phyloP scores from a whole-genome alignment of 2,888 invertebrate genomes.

The Drosophila formosana region DNA sequence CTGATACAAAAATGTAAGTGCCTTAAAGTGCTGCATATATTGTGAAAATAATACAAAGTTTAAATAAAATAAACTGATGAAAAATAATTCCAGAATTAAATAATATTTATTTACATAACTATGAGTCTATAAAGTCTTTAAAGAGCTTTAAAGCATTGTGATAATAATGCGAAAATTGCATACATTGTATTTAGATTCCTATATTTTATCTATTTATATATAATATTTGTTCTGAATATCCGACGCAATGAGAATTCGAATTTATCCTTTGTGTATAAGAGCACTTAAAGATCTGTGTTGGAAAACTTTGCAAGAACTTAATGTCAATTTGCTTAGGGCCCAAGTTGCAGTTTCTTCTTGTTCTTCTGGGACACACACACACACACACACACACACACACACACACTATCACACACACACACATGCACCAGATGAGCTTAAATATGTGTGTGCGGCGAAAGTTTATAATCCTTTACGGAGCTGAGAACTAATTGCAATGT shows the following conservation, averaged over 20 bases:
- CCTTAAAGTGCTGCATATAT: too few species aligned
- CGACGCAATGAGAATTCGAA: neutral
- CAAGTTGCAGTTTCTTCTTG: constrained; percentile 63
- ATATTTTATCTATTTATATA: too few species aligned
- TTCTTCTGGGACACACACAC: constrained; percentile 34
- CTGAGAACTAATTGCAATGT: constrained; percentile 83
- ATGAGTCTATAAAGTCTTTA: too few species aligned
- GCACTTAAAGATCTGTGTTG: constrained; percentile 19
- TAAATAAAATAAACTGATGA: too few species aligned
- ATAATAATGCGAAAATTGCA: too few species aligned
- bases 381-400: constrained; percentile 11
- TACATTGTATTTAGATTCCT: too few species aligned
- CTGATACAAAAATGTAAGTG: too few species aligned
- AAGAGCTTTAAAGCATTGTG: too few species aligned
- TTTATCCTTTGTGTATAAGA: neutral
- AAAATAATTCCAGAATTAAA: too few species aligned
- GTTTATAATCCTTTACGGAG: constrained; percentile 82
- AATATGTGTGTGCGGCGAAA: constrained; percentile 49
- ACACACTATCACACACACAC: neutral
- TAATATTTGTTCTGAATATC: too few species aligned
- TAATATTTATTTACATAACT: too few species aligned
- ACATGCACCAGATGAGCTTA: constrained; percentile 9
- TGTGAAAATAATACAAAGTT: too few species aligned
- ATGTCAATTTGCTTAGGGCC: constrained; percentile 66
- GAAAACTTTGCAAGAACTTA: constrained; percentile 43